A percentile compares a stretch with the other conserved stretches of the same genome.
Conservation (phyloP, 2,797 vertebrate genomes). For the Choloepus didactylus region DNA sequence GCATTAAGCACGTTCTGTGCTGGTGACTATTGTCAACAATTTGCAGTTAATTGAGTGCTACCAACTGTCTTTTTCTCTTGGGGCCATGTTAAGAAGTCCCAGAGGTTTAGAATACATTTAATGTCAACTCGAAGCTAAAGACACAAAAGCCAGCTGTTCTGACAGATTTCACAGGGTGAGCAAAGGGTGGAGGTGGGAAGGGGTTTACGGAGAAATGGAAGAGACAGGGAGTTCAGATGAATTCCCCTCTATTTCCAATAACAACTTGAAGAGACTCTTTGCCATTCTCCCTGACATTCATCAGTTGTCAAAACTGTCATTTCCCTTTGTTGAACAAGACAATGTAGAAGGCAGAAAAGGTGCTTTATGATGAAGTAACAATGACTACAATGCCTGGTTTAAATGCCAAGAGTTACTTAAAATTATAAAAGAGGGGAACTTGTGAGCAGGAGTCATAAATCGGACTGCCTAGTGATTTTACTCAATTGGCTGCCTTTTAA, state of each 20-base stretch:
- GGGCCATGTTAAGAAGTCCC: neutral
- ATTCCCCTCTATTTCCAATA: slow-evolving; percentile 58
- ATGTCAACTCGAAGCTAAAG: slow-evolving; percentile 47
- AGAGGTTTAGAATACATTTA: slow-evolving; percentile 3
- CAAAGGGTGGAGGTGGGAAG: neutral
- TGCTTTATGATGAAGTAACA: neutral
- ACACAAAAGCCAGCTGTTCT: neutral
- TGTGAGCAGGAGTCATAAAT: slow-evolving; percentile 32
- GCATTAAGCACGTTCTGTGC: neutral
- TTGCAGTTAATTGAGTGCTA: neutral
- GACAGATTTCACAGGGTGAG: neutral
- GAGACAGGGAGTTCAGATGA: neutral
- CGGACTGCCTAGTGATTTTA: neutral
- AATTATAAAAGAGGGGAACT: slow-evolving; percentile 49
- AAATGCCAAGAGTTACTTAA: slow-evolving; percentile 61
- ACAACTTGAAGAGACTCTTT: slow-evolving; percentile 14
- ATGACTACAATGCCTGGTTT: neutral
- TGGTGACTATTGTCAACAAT: neutral
- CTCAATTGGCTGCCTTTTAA: slow-evolving; percentile 31
- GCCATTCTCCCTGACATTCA: neutral
- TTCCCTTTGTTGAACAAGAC: slow-evolving; percentile 74
- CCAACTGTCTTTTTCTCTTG: neutral
- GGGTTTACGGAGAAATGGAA: neutral
- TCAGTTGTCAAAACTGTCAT: slow-evolving; percentile 67
- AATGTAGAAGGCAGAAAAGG: slow-evolving; percentile 61